phyloP scores from a whole-genome alignment of 2,797 vertebrate genomes.

The Hybognathus amarus region DNA sequence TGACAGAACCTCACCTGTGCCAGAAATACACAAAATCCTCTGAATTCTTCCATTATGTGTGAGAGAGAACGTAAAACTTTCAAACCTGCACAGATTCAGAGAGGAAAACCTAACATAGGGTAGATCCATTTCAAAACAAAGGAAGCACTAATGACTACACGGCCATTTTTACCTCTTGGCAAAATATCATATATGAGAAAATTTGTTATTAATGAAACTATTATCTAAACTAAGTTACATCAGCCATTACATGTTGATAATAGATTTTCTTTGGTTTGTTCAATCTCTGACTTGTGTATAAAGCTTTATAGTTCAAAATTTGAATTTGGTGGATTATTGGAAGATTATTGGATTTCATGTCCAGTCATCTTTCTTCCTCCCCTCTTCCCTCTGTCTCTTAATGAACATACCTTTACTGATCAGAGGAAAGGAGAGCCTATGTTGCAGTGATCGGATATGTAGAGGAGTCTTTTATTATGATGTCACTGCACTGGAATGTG shows the following conservation, averaged over 20 bases:
- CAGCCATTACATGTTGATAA: neutral
- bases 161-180: neutral
- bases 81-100: neutral
- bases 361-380: neutral
- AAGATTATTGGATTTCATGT: neutral
- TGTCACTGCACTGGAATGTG: constrained; percentile 38
- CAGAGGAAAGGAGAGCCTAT: constrained; percentile 6
- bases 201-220: neutral
- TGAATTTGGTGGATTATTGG: neutral
- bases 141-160: neutral
- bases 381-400: neutral
- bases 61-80: neutral
- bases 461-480: constrained; percentile 40
- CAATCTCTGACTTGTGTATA: neutral
- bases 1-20: neutral
- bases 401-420: neutral
- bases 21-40: constrained; percentile 15
- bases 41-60: neutral
- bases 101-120: neutral
- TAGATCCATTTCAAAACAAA: neutral
- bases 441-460: neutral
- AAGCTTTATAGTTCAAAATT: neutral
- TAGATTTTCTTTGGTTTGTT: neutral
- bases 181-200: neutral
- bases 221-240: neutral